Evolutionary conservation across 1,140 invertebrate species (phyloP), one percentile per base, ranked within the genome.

Genomic region (Sycophaga agraensis): DNA sequence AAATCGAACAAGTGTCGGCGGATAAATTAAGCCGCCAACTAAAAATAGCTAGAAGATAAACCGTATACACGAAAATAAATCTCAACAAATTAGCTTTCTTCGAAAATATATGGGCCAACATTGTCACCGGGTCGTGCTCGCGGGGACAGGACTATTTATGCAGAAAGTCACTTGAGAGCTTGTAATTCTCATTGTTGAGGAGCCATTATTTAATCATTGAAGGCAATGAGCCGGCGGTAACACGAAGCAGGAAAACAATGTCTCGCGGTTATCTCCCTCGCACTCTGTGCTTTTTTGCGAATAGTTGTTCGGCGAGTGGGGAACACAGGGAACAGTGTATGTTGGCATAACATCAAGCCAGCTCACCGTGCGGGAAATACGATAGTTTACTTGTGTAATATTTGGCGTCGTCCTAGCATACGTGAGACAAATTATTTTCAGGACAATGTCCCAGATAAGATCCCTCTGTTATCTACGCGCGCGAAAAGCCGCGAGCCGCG

Each of bases 351-450:
- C 21, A 39, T 54, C 59, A 54, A 60, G 21, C 26, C 2, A 22
- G 19, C 49, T 40, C 31, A 22, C 8, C 7, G 35, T 24, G n/a
- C n/a, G 34, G 28, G 59, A 61, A 55, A 61, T 40, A 14, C 12
- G 59, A 54, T 61, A 54, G 42, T 48, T 61, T 40, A 55, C 43
- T 61, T 61, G 51, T 54, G 59, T 61, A 61, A 61, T 61, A 48
- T 61, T 55, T 61, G 59, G 59, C 59, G n/a, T 28, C 49, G 31
- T 43, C 14, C 11, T 16, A 16, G 16, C 12, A 40, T 4, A 40
- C 37, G 40, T 26, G 6, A 9, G 21, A 40, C 7, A 12, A 43
- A 55, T 43, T 55, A 8, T 55, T 31, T 55, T 26, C 37, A 43
- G 39, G 51, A 40, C 50, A 40, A 40, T 12, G 50, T 40, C 40